Evolutionary conservation across 2,113 vertebrate genomes (phyloP).

Genomic region (Anguilla rostrata): DNA sequence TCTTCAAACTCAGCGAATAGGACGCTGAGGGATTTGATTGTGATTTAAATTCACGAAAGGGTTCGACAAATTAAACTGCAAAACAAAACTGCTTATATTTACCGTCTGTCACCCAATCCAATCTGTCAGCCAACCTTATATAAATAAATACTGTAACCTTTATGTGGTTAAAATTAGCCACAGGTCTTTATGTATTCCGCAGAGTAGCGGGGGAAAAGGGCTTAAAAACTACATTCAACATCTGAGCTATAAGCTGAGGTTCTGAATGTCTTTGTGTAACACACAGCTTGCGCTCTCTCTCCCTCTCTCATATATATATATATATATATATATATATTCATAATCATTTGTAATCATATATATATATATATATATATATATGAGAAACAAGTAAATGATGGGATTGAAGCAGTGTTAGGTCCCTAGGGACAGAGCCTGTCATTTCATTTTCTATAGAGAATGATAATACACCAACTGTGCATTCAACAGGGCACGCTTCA

Average conservation of each 20-base stretch:
- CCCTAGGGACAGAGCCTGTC: slow-evolving; percentile 28
- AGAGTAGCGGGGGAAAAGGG: background rate
- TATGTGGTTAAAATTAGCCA: background rate
- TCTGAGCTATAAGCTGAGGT: slow-evolving; percentile 1
- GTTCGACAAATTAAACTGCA: background rate
- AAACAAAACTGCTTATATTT: background rate
- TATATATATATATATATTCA: background rate
- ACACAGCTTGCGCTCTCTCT: background rate
- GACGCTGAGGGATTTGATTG: too few relatives aligned
- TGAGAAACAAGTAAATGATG: slow-evolving; percentile 13
- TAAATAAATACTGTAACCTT: slow-evolving; percentile 17
- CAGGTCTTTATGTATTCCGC: background rate
- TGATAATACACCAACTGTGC: slow-evolving; percentile 38
- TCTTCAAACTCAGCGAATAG: too few relatives aligned
- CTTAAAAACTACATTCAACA: background rate
- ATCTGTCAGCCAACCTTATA: background rate
- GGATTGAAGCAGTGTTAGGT: slow-evolving; percentile 15
- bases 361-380: background rate
- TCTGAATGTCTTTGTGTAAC: slow-evolving; percentile 2
- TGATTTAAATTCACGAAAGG: too few relatives aligned
- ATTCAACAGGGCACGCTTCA: slow-evolving; percentile 42
- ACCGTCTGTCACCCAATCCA: background rate
- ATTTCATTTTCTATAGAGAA: slow-evolving; percentile 45
- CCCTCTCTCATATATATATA: background rate
- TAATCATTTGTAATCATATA: too few relatives aligned